Evolutionary conservation across 2,797 vertebrate species (phyloP).

Genomic region (Clarias fuscus): DNA sequence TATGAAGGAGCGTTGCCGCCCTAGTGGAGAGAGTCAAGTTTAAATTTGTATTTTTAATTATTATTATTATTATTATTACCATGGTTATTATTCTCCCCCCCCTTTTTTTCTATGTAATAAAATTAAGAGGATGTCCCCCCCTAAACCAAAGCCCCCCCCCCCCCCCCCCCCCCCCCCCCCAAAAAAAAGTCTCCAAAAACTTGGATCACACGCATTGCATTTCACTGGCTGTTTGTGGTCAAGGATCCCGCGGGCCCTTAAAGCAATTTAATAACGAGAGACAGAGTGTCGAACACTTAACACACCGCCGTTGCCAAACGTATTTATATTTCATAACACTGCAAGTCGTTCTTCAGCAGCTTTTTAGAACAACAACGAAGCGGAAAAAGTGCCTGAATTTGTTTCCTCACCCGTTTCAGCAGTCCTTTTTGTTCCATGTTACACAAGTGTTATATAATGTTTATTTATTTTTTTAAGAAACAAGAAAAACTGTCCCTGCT

Average conservation of each 20-base stretch:
- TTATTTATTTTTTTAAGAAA: slow-evolving; percentile 24
- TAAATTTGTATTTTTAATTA: slow-evolving; percentile 36
- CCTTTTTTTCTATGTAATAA: neutral
- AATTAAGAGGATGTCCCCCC: neutral
- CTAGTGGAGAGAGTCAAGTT: slow-evolving; percentile 66
- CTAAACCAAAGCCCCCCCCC: no score
- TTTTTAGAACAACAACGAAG: slow-evolving; percentile 77
- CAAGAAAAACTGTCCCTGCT: neutral
- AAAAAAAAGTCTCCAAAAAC: neutral
- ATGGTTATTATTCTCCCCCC: slow-evolving; percentile 51
- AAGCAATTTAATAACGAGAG: slow-evolving; percentile 40
- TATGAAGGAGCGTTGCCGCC: slow-evolving; percentile 68
- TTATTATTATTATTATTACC: slow-evolving; percentile 44
- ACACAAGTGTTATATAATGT: slow-evolving; percentile 87
- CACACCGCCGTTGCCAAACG: slow-evolving; percentile 81
- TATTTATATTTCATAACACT: slow-evolving; percentile 75
- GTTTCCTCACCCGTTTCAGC: slow-evolving; percentile 82
- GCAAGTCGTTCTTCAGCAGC: slow-evolving; percentile 72
- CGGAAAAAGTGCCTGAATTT: slow-evolving; percentile 98
- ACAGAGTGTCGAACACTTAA: slow-evolving; percentile 62
- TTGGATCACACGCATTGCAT: neutral
- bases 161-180: no score
- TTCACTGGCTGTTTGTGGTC: neutral
- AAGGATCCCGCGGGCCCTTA: neutral
- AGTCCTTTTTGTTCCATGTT: slow-evolving; percentile 77